Conservation (phyloP, 2,797 vertebrate species). For the Gambelia wislizenii region DNA sequence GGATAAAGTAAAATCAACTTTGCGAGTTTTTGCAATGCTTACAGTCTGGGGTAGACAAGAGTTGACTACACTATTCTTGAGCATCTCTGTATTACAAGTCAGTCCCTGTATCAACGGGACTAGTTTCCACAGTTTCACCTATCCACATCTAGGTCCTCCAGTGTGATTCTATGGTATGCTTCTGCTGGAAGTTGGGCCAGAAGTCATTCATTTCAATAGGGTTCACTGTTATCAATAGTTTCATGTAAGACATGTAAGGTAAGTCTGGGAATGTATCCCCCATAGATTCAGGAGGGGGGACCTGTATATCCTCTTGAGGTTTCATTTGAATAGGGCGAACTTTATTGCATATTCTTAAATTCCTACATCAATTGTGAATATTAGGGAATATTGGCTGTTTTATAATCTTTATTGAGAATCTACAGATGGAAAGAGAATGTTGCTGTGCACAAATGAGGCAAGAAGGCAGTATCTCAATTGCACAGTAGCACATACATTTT, state of each 20-base stretch:
- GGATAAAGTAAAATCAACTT: neutral
- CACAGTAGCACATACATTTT: neutral
- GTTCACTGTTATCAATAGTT: too few relatives aligned
- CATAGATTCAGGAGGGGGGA: too few relatives aligned
- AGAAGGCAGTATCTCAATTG: neutral
- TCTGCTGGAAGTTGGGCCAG: too few relatives aligned
- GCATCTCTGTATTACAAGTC: neutral
- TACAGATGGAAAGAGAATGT: neutral
- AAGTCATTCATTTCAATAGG: too few relatives aligned
- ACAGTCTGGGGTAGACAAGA: neutral
- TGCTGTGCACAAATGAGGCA: conserved; percentile 13
- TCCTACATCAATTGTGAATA: neutral
- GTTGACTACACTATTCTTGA: neutral
- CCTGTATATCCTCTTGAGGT: neutral
- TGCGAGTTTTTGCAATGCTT: neutral
- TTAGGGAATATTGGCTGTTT: neutral
- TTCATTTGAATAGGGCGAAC: neutral
- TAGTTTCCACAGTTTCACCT: too few relatives aligned
- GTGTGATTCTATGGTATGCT: too few relatives aligned
- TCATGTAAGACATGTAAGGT: too few relatives aligned
- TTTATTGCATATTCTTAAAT: neutral
- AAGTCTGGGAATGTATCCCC: too few relatives aligned
- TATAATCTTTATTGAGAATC: neutral
- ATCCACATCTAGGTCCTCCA: too few relatives aligned
- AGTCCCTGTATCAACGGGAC: too few relatives aligned